These are phyloP conservation scores for Deroplatys truncata DNA, from an alignment of 2,888 invertebrate genomes.

Conservation along the genomic window DNA sequence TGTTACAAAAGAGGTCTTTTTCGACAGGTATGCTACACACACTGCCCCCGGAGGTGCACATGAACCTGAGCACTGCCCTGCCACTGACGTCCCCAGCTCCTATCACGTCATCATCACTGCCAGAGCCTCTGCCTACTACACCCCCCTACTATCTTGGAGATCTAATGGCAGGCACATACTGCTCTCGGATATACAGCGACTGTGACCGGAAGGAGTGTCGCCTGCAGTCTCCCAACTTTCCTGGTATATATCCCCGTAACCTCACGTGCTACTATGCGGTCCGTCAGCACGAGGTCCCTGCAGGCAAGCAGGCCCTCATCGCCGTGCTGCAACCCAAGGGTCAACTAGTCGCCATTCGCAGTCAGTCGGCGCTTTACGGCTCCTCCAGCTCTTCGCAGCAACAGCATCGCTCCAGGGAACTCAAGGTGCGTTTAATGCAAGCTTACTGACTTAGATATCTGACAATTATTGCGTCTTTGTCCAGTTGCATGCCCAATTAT, in stretches of 20 bases:
- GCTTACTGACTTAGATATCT: too few species aligned
- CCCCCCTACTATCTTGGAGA: slow-evolving; percentile 75
- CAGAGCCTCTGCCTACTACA: slow-evolving; percentile 30
- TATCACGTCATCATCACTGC: not conserved
- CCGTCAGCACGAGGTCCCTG: slow-evolving; percentile 75
- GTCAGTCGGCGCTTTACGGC: slow-evolving; percentile 64
- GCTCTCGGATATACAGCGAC: slow-evolving; percentile 87
- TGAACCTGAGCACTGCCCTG: slow-evolving; percentile 2
- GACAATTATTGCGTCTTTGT: too few species aligned
- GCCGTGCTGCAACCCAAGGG: slow-evolving; percentile 81
- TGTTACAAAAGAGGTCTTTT: not conserved
- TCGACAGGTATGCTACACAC: slow-evolving; percentile 11
- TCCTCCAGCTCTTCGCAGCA: slow-evolving; percentile 36
- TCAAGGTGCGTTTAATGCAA: slow-evolving; percentile 40
- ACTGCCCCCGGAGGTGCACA: not conserved
- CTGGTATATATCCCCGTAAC: slow-evolving; percentile 89
- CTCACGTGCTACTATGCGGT: slow-evolving; percentile 93
- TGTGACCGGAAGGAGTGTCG: slow-evolving; percentile 85
- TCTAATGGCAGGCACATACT: slow-evolving; percentile 86
- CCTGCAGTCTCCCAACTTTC: slow-evolving; percentile 88
- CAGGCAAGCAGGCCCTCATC: slow-evolving; percentile 84
- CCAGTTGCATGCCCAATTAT: too few species aligned
- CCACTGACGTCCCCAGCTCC: not conserved
- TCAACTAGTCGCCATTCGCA: slow-evolving; percentile 78
- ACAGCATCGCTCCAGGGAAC: slow-evolving; percentile 47